A percentile compares a stretch with the other conserved stretches of the same genome.
Conservation (phyloP, 2,888 invertebrate species). For the Tenthredo distinguenda region DNA sequence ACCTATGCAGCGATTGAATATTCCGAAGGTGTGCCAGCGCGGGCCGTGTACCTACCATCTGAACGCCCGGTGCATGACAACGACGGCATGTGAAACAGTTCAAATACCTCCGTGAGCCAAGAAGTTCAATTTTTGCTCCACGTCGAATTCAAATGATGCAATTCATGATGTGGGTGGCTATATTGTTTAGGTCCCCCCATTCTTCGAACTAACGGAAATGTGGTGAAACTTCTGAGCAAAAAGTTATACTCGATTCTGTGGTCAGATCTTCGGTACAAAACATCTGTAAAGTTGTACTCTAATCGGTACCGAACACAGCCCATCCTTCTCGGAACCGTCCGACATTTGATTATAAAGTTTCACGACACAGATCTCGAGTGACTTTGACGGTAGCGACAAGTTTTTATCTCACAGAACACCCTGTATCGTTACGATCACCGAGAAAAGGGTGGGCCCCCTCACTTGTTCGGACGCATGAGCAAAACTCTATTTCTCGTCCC, state of each 20-base stretch:
- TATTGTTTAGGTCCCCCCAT: background rate
- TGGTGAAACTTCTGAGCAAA: background rate
- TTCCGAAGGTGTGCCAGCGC: conserved; percentile 32
- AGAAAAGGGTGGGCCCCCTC: background rate
- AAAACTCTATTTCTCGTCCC: background rate
- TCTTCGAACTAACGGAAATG: background rate
- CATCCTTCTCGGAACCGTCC: background rate
- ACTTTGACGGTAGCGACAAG: background rate
- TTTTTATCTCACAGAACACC: background rate
- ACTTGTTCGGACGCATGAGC: background rate
- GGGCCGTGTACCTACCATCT: conserved; percentile 40
- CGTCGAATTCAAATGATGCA: background rate
- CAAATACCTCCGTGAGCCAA: background rate
- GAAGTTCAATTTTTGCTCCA: conserved; percentile 11
- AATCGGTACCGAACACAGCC: background rate
- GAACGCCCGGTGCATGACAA: conserved; percentile 34
- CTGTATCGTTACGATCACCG: background rate
- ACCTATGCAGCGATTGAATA: conserved; percentile 36
- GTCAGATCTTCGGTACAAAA: background rate
- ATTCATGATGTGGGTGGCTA: background rate
- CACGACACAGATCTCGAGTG: background rate
- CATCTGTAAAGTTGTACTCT: background rate
- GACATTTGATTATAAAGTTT: background rate
- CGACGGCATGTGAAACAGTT: conserved; percentile 28
- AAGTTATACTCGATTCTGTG: background rate